Conservation (phyloP, 2,888 invertebrate genomes). For the Theodoxus fluviatilis region DNA sequence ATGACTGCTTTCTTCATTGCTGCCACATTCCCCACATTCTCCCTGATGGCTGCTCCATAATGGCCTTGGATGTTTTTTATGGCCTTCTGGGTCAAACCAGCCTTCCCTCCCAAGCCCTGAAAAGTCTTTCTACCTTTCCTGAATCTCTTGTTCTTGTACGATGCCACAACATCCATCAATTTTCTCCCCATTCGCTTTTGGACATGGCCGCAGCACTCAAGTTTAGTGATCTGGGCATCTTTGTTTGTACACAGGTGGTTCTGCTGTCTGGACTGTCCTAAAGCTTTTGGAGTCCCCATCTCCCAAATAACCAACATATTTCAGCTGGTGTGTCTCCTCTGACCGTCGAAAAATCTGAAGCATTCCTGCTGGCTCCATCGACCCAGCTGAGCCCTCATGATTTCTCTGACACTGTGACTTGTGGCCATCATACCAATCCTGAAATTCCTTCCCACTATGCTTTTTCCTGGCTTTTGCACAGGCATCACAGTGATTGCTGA, state of each 20-base stretch:
- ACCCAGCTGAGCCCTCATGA: too few relatives aligned
- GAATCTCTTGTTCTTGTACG: conserved; percentile 15
- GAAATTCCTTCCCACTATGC: too few relatives aligned
- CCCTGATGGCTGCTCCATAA: conserved; percentile 28
- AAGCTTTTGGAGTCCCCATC: too few relatives aligned
- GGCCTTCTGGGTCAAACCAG: conserved; percentile 9
- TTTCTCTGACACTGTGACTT: too few relatives aligned
- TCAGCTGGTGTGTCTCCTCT: too few relatives aligned
- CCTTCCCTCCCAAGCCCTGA: conserved; percentile 22
- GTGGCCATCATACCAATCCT: too few relatives aligned
- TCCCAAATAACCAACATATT: too few relatives aligned
- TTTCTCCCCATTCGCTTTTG: conserved; percentile 25
- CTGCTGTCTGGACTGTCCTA: conserved; percentile 3
- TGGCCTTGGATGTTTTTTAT: conserved; percentile 28
- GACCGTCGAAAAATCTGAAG: too few relatives aligned
- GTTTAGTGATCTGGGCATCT: neutral
- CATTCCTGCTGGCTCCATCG: too few relatives aligned
- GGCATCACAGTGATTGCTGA: too few relatives aligned
- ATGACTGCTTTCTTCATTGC: conserved; percentile 22
- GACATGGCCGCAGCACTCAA: conserved; percentile 29
- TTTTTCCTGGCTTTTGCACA: too few relatives aligned
- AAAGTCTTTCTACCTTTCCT: neutral
- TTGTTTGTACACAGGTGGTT: conserved; percentile 10
- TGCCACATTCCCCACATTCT: conserved; percentile 1
- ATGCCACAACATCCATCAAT: conserved; percentile 1